Percentiles rank a stretch among this genome's conserved stretches.
phyloP scores from a whole-genome alignment of 2,113 vertebrate species.

The Perca schrenkii region DNA sequence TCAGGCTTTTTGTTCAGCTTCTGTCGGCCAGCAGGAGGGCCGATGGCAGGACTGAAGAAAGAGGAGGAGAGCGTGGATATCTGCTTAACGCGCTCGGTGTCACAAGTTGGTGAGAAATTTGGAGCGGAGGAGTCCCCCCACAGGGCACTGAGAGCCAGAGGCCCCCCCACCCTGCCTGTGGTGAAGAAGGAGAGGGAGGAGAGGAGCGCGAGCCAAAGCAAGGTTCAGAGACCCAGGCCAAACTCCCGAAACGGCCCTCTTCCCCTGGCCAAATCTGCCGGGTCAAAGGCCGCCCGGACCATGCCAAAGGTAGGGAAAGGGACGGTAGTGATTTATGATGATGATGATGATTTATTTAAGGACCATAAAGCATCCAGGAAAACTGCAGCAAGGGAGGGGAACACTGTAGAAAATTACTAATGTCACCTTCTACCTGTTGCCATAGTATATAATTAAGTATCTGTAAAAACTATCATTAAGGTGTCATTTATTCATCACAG shows the following conservation, averaged over 20 bases:
- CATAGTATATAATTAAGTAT: not conserved
- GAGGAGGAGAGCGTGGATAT: conserved; percentile 87
- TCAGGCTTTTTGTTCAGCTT: conserved; percentile 87
- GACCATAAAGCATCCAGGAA: not conserved
- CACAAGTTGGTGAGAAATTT: conserved; percentile 66
- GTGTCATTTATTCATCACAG: not conserved
- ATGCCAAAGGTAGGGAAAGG: conserved; percentile 69
- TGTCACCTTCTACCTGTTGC: not conserved
- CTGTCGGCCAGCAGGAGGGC: conserved; percentile 77
- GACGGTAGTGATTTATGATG: not conserved
- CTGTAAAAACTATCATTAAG: not conserved
- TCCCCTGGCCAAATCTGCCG: conserved; percentile 41
- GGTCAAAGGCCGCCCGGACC: conserved; percentile 43
- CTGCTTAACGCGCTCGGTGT: conserved; percentile 83
- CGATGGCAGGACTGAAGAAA: conserved; percentile 79
- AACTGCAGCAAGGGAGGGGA: not conserved
- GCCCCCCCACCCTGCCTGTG: conserved; percentile 34
- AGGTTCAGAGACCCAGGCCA: conserved; percentile 34
- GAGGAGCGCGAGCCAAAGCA: conserved; percentile 61
- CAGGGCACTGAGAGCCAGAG: conserved; percentile 66
- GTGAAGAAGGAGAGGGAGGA: conserved; percentile 76
- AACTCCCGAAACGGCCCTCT: conserved; percentile 27
- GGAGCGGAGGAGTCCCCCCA: conserved; percentile 52
- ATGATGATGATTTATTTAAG: not conserved
- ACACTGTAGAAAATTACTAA: not conserved